Conservation (phyloP, 1,140 invertebrate species). For the Episyrphus balteatus region DNA sequence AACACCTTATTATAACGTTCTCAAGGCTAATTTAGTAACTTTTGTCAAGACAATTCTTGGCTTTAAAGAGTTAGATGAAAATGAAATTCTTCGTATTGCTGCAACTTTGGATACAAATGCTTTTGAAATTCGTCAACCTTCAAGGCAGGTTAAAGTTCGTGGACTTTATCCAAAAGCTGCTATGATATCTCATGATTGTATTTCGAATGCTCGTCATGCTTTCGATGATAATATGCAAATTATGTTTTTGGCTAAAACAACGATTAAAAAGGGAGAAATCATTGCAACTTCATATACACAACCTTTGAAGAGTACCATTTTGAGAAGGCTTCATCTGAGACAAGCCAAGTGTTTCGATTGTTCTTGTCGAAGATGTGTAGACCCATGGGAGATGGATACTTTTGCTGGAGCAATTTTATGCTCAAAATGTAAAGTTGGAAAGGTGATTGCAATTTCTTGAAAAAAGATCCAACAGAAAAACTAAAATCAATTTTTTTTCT, state of each 20-base stretch:
- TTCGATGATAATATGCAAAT: constrained; percentile 44
- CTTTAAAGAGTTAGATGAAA: constrained; percentile 40
- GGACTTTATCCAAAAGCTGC: constrained; percentile 50
- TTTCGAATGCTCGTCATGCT: constrained; percentile 50
- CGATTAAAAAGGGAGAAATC: constrained; percentile 51
- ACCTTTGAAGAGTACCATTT: constrained; percentile 51
- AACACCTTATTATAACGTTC: constrained; percentile 44
- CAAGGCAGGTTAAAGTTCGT: constrained; percentile 38
- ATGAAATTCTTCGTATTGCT: constrained; percentile 51
- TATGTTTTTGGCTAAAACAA: constrained; percentile 45
- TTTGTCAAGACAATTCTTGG: constrained; percentile 48
- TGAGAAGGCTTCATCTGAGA: constrained; percentile 47
- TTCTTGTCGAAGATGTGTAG: constrained; percentile 46
- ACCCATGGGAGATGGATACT: constrained; percentile 51
- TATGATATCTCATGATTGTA: constrained; percentile 54
- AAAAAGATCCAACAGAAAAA: constrained; percentile 5
- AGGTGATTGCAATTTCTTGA: constrained; percentile 11
- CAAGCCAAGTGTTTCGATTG: constrained; percentile 55
- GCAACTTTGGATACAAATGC: constrained; percentile 57
- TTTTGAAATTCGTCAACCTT: constrained; percentile 44
- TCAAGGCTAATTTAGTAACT: constrained; percentile 48
- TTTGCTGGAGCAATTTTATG: constrained; percentile 52
- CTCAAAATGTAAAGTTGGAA: constrained; percentile 43
- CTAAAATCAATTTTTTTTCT: background rate
- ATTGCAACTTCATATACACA: constrained; percentile 57